phyloP scores from a whole-genome alignment of 2,113 vertebrate species.

The Poeciliopsis retropinna region DNA sequence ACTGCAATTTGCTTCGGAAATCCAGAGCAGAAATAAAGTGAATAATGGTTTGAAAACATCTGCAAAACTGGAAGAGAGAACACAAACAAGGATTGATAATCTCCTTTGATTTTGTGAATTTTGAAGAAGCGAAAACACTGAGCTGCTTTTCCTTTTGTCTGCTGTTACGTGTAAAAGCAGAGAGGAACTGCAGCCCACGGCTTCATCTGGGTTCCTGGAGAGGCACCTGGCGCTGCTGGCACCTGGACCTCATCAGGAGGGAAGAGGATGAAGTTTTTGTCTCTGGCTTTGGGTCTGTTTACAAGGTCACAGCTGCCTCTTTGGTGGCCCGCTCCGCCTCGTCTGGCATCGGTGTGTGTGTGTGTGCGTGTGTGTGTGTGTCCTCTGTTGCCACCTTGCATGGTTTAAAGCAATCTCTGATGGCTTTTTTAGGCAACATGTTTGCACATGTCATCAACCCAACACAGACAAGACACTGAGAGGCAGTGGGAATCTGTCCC shows the following conservation, averaged over 20 bases:
- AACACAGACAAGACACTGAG: constrained; percentile 39
- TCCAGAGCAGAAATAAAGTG: too few species aligned
- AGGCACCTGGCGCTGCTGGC: constrained; percentile 77
- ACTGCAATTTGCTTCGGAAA: too few species aligned
- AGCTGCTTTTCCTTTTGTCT: constrained; percentile 40
- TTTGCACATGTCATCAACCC: constrained; percentile 59
- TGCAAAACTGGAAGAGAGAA: too few species aligned
- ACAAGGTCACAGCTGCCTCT: constrained; percentile 80
- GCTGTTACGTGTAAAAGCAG: constrained; percentile 51
- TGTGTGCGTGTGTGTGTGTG: too few species aligned
- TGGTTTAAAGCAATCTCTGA: constrained; percentile 50
- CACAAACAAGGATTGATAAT: too few species aligned
- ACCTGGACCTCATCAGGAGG: constrained; percentile 59
- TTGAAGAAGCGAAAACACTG: neutral
- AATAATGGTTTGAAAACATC: too few species aligned
- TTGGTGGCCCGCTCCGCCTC: constrained; percentile 65
- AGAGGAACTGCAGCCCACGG: constrained; percentile 44
- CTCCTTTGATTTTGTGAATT: neutral
- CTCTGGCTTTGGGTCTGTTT: constrained; percentile 63
- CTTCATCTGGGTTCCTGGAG: constrained; percentile 58
- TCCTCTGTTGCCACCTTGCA: constrained; percentile 57
- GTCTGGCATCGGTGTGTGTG: constrained; percentile 63
- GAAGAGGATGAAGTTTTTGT: constrained; percentile 70
- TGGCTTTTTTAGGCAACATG: constrained; percentile 67
- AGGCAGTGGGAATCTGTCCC: constrained; percentile 36